phyloP scores from a whole-genome alignment of 1,140 invertebrate species.

The Drusus annulatus region DNA sequence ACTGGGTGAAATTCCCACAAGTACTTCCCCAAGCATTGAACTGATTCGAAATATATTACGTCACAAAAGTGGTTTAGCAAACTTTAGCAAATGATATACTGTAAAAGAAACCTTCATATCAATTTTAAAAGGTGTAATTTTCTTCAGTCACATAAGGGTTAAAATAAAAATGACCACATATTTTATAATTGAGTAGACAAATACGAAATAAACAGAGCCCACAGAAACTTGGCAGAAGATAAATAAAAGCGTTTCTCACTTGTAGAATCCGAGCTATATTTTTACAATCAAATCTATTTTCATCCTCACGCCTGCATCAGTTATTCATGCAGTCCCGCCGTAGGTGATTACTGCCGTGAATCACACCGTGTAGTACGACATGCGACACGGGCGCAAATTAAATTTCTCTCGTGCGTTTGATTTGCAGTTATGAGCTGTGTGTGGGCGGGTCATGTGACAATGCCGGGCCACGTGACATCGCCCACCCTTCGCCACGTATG shows the following conservation, averaged over 20 bases:
- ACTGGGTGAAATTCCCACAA: no score
- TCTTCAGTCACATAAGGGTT: no score
- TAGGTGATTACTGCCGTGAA: background rate
- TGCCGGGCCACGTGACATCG: constrained; percentile 28
- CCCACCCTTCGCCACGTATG: background rate
- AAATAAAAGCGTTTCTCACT: background rate
- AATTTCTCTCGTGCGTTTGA: constrained; percentile 28
- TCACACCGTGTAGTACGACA: background rate
- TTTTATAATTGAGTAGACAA: no score
- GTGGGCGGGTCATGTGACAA: constrained; percentile 18
- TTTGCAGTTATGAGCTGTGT: constrained; percentile 13
- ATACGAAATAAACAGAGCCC: no score
- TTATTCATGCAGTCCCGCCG: background rate
- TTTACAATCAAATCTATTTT: background rate
- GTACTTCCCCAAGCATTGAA: no score
- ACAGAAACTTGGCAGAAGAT: no score
- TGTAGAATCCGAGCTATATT: background rate
- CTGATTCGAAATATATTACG: no score
- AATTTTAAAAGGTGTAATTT: no score
- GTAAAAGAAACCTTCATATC: no score
- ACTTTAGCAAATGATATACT: no score
- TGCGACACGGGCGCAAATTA: background rate
- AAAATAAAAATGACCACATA: no score
- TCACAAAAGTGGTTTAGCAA: no score
- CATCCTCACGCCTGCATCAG: background rate